These are phyloP conservation scores for Alligator mississippiensis DNA, from an alignment of 2,113 vertebrate species.

Conservation along the genomic window DNA sequence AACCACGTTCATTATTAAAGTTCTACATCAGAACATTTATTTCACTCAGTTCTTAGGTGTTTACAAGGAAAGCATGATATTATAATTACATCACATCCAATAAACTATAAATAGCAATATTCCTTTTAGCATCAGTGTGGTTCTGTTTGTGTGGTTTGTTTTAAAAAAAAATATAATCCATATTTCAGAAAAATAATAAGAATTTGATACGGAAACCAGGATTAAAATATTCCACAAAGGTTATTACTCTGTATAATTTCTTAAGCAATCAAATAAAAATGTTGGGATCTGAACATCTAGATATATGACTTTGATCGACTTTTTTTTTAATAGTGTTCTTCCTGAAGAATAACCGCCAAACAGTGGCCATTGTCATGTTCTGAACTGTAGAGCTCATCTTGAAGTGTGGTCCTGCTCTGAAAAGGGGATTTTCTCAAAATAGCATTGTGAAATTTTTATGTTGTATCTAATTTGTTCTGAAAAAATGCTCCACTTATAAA, in stretches of 20 bases:
- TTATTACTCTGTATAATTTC: neutral
- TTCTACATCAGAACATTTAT: neutral
- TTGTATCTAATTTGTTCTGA: neutral
- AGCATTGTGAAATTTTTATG: neutral
- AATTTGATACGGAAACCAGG: neutral
- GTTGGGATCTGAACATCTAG: neutral
- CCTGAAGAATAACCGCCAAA: neutral
- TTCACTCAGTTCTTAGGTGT: neutral
- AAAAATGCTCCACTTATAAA: neutral
- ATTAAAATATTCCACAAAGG: neutral
- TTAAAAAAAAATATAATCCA: neutral
- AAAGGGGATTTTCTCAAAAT: neutral
- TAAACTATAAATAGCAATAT: neutral
- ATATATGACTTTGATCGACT: neutral
- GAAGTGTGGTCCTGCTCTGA: neutral
- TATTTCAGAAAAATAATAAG: conserved; percentile 5
- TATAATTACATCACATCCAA: neutral
- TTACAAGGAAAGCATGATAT: neutral
- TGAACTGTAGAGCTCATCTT: neutral
- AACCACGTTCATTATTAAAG: neutral
- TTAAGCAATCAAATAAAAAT: neutral
- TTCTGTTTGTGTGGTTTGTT: conserved; percentile 10
- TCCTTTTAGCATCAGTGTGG: neutral
- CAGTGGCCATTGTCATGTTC: neutral
- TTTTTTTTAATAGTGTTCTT: neutral